Percentiles rank a stretch among this genome's conserved stretches.
Conservation (phyloP, 2,888 invertebrate genomes). For the Drosophila crucigera region DNA sequence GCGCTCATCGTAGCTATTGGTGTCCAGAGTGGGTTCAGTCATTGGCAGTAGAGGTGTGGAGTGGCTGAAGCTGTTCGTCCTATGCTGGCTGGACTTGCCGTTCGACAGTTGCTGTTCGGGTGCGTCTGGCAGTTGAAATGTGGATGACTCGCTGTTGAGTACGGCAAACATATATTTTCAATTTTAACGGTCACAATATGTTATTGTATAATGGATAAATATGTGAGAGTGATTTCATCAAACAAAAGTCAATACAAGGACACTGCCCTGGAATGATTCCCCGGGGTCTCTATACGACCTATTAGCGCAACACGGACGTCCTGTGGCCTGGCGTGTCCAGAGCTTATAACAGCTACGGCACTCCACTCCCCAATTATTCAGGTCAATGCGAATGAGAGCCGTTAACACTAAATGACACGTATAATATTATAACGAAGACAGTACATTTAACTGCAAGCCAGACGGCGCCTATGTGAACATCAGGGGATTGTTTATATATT, state of each 20-base stretch:
- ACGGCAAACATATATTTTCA: conserved; percentile 5
- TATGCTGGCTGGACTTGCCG: conserved; percentile 46
- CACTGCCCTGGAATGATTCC: conserved; percentile 24
- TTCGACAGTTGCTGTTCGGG: conserved; percentile 46
- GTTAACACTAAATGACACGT: conserved; percentile 31
- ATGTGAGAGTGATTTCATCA: conserved; percentile 29
- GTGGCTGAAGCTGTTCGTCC: conserved; percentile 28
- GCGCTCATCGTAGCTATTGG: conserved; percentile 67
- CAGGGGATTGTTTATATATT: neutral
- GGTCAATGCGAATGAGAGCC: conserved; percentile 41
- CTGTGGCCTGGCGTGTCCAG: conserved; percentile 13
- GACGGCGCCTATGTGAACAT: conserved; percentile 5
- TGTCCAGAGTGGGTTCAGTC: conserved; percentile 65
- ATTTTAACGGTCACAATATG: neutral
- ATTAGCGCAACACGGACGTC: conserved; percentile 10
- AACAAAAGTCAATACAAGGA: neutral
- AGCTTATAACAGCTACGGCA: conserved; percentile 6
- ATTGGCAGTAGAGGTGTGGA: conserved; percentile 73
- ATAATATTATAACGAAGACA: conserved; percentile 6
- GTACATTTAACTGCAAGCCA: conserved; percentile 3
- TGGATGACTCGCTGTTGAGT: conserved; percentile 64
- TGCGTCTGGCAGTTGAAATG: conserved; percentile 62
- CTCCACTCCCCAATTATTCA: conserved; percentile 20
- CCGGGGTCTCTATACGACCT: conserved; percentile 12
- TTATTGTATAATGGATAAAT: neutral